Evolutionary conservation across 2,797 vertebrate species (phyloP), one percentile per base, ranked within the genome.

Genomic region (Phylloscopus collybita): DNA sequence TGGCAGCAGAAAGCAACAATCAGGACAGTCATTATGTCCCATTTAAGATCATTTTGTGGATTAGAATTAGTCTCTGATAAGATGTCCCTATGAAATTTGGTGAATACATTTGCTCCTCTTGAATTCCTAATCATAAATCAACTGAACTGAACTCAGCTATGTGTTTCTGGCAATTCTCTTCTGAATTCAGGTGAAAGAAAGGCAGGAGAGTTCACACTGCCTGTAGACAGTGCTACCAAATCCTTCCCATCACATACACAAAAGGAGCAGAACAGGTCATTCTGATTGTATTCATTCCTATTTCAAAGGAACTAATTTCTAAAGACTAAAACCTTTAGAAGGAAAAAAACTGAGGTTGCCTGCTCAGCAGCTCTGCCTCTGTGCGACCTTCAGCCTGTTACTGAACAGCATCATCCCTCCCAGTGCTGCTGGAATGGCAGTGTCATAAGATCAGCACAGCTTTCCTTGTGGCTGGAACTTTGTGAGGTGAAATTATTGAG

Each of bases 81-180:
- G 61, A 85, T 0, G 0, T 19, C 59, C 38, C 57, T 36, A 42
- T 70, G 72, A 93, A 95, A 80, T 88, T 15, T 57, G 36, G 94
- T 9, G 67, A 92, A 88, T 76, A 50, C 25, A 73, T 95, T 94
- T 92, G 60, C 75, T 95, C 82, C 88, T 70, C 50, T 59, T 96
- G 90, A 94, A 90, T 80, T 82, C 38, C 67, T 96, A 82, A 92
- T 88, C 80, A 85, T 36, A 85, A 83, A 92, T 67, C 81, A 95
- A 51, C 34, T 53, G 42, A 93, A 59, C 25, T 51, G 38, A 94
- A 57, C 62, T 69, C 45, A 38, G 72, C 3, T 2, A 34, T 1
- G 6, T 10, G 38, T 10, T 80, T 49, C 75, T 73, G 36, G 54
- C 32, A 88, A 94, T 57, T 80, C 66, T 62, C 32, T 51, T 81